Evolutionary conservation across 2,113 vertebrate species (phyloP).

Genomic region (Lucifuga dentata): DNA sequence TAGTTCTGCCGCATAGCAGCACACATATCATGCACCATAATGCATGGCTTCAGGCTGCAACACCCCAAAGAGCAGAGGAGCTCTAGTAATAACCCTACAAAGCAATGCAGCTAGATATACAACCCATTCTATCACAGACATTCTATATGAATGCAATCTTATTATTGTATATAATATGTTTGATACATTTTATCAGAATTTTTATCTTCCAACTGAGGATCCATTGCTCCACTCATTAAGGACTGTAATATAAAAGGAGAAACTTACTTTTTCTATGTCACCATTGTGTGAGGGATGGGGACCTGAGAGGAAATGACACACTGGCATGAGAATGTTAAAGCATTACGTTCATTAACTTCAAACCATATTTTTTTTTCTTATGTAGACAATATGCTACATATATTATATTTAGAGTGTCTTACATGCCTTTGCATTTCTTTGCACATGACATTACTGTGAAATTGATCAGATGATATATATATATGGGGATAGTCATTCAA

Average conservation of each 20-base stretch:
- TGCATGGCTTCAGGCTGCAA: conserved; percentile 69
- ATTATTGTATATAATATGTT: conserved; percentile 5
- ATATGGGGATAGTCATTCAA: conserved; percentile 2
- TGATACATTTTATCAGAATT: background rate
- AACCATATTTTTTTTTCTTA: conserved; percentile 23
- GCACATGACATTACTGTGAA: background rate
- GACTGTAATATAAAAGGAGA: conserved; percentile 30
- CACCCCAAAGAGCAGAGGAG: conserved; percentile 53
- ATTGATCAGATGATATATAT: background rate
- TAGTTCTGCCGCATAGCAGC: conserved; percentile 83
- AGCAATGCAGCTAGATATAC: conserved; percentile 8
- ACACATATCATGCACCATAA: conserved; percentile 77
- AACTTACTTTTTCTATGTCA: conserved; percentile 85
- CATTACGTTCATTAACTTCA: conserved; percentile 26
- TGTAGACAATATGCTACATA: background rate
- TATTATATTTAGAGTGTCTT: background rate
- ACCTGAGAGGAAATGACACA: conserved; percentile 75
- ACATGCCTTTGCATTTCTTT: conserved; percentile 2
- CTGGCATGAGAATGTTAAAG: conserved; percentile 39
- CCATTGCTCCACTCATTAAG: conserved; percentile 12
- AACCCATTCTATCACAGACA: background rate
- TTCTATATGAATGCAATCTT: conserved; percentile 1
- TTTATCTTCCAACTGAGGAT: conserved; percentile 5
- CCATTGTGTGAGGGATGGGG: conserved; percentile 79
- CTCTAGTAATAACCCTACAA: conserved; percentile 23